These are phyloP conservation scores for Holocentrus rufus DNA, from an alignment of 2,797 vertebrate genomes.

Conservation along the genomic window DNA sequence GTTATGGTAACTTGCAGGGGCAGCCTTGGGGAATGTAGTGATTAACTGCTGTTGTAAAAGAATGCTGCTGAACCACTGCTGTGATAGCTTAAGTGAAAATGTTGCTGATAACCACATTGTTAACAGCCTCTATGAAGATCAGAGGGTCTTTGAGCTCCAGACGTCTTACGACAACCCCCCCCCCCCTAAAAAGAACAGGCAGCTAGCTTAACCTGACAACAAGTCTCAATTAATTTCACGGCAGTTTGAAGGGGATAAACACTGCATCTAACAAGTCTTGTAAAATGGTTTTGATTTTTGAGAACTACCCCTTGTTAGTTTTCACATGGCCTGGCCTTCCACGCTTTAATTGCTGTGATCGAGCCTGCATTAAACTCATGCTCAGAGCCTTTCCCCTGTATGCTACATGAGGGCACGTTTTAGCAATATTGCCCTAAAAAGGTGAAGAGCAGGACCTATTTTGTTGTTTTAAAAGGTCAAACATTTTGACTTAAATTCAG, in stretches of 20 bases:
- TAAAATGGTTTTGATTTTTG: conserved; percentile 31
- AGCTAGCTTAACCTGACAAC: conserved; percentile 34
- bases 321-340: conserved; percentile 8
- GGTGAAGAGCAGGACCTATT: too few relatives aligned
- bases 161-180: conserved; percentile 32
- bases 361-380: conserved; percentile 3
- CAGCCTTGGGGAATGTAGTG: not conserved
- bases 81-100: not conserved
- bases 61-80: conserved; percentile 13
- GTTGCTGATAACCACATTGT: conserved; percentile 27
- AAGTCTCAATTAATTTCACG: conserved; percentile 59
- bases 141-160: conserved; percentile 25
- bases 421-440: too few relatives aligned
- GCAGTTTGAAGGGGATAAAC: conserved; percentile 24
- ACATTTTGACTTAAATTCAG: too few relatives aligned
- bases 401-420: too few relatives aligned
- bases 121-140: conserved; percentile 38
- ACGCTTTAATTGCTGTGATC: conserved; percentile 18
- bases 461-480: too few relatives aligned
- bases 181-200: conserved; percentile 32
- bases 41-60: not conserved
- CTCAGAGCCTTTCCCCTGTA: not conserved
- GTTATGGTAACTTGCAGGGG: not conserved
- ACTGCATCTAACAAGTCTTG: conserved; percentile 6
- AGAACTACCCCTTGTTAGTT: conserved; percentile 21